Percentiles rank a stretch among this genome's conserved stretches.
These are phyloP conservation scores for Stenolophus ochropezus DNA, from an alignment of 2,888 invertebrate species.

Conservation along the genomic window DNA sequence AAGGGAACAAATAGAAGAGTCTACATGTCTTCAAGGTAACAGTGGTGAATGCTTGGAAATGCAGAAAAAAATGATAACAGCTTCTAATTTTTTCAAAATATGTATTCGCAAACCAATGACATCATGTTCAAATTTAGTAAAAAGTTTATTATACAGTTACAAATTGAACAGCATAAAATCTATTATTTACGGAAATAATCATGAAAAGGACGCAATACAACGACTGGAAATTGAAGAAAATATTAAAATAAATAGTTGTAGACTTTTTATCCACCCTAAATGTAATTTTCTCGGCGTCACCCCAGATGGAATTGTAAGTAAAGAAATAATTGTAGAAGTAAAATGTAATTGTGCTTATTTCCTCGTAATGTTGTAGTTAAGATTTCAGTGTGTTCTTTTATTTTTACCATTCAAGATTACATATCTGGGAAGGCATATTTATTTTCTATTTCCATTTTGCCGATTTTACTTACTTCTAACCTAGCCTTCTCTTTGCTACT, in stretches of 20 bases:
- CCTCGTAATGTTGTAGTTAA: too few relatives aligned
- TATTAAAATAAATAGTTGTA: slow-evolving; percentile 53
- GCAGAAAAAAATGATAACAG: background rate
- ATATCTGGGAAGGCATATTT: too few relatives aligned
- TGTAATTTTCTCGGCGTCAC: slow-evolving; percentile 59
- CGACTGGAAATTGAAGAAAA: background rate
- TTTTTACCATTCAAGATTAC: too few relatives aligned
- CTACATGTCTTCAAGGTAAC: slow-evolving; percentile 1
- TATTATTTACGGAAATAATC: slow-evolving; percentile 11
- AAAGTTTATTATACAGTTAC: slow-evolving; percentile 3
- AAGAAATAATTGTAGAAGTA: slow-evolving; percentile 55
- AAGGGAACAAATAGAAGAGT: background rate
- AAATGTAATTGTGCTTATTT: too few relatives aligned
- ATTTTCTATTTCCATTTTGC: too few relatives aligned
- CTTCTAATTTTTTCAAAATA: slow-evolving; percentile 8
- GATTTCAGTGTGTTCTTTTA: too few relatives aligned
- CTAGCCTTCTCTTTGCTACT: too few relatives aligned
- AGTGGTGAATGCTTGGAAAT: slow-evolving; percentile 14
- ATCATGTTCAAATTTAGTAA: background rate
- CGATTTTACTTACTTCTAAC: too few relatives aligned
- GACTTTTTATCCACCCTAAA: slow-evolving; percentile 58
- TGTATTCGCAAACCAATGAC: background rate
- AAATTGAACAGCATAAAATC: background rate
- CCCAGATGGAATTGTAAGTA: slow-evolving; percentile 59
- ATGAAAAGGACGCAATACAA: background rate